A percentile compares a stretch with the other conserved stretches of the same genome.
Conservation (phyloP, 1,140 invertebrate species). For the Cyclargus thomasi region DNA sequence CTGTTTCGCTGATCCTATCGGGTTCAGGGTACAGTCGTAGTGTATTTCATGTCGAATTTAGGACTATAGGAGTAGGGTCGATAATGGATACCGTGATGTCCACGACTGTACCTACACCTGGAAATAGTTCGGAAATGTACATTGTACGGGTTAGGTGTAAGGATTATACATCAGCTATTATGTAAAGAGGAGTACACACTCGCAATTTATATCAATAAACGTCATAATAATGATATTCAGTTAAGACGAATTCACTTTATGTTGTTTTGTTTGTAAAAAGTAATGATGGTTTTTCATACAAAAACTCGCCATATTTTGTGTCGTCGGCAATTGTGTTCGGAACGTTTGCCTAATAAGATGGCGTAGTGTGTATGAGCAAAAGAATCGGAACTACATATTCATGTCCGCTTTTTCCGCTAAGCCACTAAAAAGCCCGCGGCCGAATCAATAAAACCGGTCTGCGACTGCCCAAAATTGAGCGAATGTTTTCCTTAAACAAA, state of each 20-base stretch:
- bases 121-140: background rate
- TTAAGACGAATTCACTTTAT: background rate
- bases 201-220: background rate
- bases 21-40: background rate
- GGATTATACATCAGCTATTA: background rate
- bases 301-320: background rate
- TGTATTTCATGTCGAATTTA: background rate
- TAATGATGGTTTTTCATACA: background rate
- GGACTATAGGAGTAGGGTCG: background rate
- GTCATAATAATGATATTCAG: background rate
- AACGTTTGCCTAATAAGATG: background rate
- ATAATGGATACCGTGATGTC: background rate
- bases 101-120: background rate
- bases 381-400: conserved; percentile 21
- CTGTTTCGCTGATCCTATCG: background rate
- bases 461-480: conserved; percentile 37
- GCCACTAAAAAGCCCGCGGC: conserved; percentile 29
- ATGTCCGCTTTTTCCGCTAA: conserved; percentile 20
- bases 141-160: background rate
- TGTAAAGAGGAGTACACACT: background rate
- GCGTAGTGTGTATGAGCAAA: conserved; percentile 12
- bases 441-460: conserved; percentile 49
- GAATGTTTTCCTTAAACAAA: conserved; percentile 69
- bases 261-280: background rate
- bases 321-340: background rate